Evolutionary conservation across 64 coral and sea anemone genomes (phyloP), one percentile per base, ranked within the genome.

Genomic region (Stichodactyla helianthus): DNA sequence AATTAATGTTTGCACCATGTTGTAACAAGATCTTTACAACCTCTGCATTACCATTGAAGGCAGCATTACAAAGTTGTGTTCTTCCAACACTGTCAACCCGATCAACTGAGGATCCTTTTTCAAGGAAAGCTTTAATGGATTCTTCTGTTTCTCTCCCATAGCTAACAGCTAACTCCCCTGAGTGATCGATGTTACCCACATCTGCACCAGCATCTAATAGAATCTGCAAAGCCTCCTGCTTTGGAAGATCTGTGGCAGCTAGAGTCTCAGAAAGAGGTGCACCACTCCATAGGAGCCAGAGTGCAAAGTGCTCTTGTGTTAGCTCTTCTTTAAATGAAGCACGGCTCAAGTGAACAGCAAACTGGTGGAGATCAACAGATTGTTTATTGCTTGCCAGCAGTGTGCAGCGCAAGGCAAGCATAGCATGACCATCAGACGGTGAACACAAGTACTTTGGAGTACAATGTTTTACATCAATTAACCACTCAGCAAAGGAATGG

Each of bases 231-330:
- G 92, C 91, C 83, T 97, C 91, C 55, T 93, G 91, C 25, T 77
- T 87, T 31, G 85, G 85, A 79, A 82, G 51, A 26, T 95, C 93
- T 79, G 88, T 62, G 52, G 91, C 79, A 6, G 91, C 79, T 28
- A 87, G 67, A n/a, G 86, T 83, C 81, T 99, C 91, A 53, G 91
- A 81, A 79, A 92, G 78, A 51, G 88, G 90, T 35, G 81, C 91
- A 86, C 89, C 89, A 87, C 93, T 99, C 97, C 97, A 99, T 51
- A 95, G 74, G 53, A 99, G 83, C 97, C 97, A 99, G 44, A 95
- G 62, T 5, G 93, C 93, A 71, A 99, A 88, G 54, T 97, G 91
- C 14, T 97, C 88, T 64, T 97, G 87, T 28, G 79, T 88, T 54
- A 97, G 52, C 64, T 77, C 82, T 52, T 65, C 85, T 84, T 86